Percentiles rank a stretch among this genome's conserved stretches.
Conservation (phyloP, 2,888 invertebrate species). For the Tiphia femorata region DNA sequence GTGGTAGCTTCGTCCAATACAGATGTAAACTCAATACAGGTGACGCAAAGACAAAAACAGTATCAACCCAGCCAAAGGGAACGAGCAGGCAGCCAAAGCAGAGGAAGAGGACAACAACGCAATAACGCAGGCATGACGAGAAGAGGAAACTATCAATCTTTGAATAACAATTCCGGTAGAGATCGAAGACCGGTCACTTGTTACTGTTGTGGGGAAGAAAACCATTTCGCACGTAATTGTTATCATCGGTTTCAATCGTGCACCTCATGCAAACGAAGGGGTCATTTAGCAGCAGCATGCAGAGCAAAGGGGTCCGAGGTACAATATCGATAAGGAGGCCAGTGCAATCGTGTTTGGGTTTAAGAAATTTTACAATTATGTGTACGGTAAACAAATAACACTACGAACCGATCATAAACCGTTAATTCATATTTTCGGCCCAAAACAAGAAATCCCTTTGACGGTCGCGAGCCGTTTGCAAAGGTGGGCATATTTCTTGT, state of each 20-base stretch:
- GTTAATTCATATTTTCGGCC: constrained; percentile 11
- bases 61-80: no score
- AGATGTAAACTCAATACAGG: neutral
- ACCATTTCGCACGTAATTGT: constrained; percentile 21
- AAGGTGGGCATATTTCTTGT: constrained; percentile 25
- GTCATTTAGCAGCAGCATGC: constrained; percentile 24
- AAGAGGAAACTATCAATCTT: neutral
- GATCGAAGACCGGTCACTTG: neutral
- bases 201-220: constrained; percentile 19
- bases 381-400: constrained; percentile 12
- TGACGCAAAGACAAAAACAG: neutral
- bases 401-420: constrained; percentile 27
- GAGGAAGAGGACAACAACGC: neutral
- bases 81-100: no score
- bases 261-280: constrained; percentile 25
- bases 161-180: no score
- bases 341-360: constrained; percentile 32
- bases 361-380: constrained; percentile 19
- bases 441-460: constrained; percentile 18
- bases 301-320: constrained; percentile 15
- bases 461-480: constrained; percentile 23
- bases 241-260: constrained; percentile 13
- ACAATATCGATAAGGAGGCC: constrained; percentile 25
- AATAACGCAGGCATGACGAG: neutral
- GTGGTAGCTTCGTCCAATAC: neutral